Evolutionary conservation across 1,140 invertebrate genomes (phyloP).

Genomic region (Nymphalis io): DNA sequence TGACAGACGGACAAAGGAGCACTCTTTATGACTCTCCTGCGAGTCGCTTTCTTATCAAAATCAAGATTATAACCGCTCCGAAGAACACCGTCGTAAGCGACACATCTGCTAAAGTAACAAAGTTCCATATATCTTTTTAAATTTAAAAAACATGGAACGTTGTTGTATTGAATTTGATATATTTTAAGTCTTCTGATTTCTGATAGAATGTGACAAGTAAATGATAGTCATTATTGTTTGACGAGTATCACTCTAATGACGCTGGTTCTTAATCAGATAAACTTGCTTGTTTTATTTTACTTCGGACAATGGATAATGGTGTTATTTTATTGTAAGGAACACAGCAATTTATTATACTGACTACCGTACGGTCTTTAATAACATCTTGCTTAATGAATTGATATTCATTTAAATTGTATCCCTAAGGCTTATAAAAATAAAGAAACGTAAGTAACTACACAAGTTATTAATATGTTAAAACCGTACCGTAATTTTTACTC

Average conservation of each 20-base stretch:
- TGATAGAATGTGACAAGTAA: slow-evolving; percentile 39
- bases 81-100: slow-evolving; percentile 37
- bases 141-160: slow-evolving; percentile 18
- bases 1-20: slow-evolving; percentile 51
- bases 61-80: slow-evolving; percentile 43
- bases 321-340: slow-evolving; percentile 42
- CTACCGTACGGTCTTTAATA: background rate
- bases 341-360: slow-evolving; percentile 31
- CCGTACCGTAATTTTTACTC: too few species aligned
- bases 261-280: slow-evolving; percentile 47
- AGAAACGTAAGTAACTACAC: too few species aligned
- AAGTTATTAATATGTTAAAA: too few species aligned
- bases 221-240: slow-evolving; percentile 48
- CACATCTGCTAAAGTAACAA: slow-evolving; percentile 29
- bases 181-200: slow-evolving; percentile 1
- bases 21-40: slow-evolving; percentile 48
- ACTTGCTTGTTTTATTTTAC: slow-evolving; percentile 48
- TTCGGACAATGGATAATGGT: slow-evolving; percentile 42
- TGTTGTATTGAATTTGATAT: slow-evolving; percentile 19
- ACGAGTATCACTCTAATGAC: slow-evolving; percentile 51
- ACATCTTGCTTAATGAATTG: slow-evolving; percentile 3
- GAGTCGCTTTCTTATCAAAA: slow-evolving; percentile 46
- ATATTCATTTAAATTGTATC: background rate
- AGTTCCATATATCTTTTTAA: slow-evolving; percentile 23
- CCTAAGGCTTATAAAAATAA: background rate